Evolutionary conservation across 2,797 vertebrate genomes (phyloP), one percentile per base, ranked within the genome.

Genomic region (Coregonus suidteri): DNA sequence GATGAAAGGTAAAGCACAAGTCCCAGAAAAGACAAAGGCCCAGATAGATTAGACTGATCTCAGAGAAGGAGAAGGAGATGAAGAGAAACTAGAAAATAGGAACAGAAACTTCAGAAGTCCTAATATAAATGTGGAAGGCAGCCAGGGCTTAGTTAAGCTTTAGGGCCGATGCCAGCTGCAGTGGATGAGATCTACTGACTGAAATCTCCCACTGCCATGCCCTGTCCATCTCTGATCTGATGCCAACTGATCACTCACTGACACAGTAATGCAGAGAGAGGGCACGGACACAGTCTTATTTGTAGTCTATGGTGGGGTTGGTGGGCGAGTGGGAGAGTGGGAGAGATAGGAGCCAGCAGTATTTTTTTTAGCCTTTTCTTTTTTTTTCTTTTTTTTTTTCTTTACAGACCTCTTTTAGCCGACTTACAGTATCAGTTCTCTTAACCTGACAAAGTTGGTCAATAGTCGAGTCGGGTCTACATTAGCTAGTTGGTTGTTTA

Each of bases 221-320:
- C 68, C 68, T 47, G 37, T 16, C 5, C 13, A 16, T 54, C 30
- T 64, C 35, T 75, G 62, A 75, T 16, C 35, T 30, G 5, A 75
- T 14, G 82, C 82, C 88, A 90, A 84, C 41, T 47, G 41, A 2
- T 47, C 41, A 13, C 83, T 87, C 84, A 80, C 76, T 80, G 75
- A 75, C 77, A 3, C 75, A 54, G 72, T 62, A 80, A 53, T 73
- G 35, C 16, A 75, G 71, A 70, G 80, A 51, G 16, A 47, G 11
- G 37, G 69, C n/a, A 41, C 11, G 4, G 18, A 51, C 59, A 62
- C 41, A 47, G 59, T 62, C n/a, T n/a, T 59, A 6, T 18, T 47
- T 18, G 54, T 59, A n/a, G 54, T 18, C 54, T 25, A 62, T 9
- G 41, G 41, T 16, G 20, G 41, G 41, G 1, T 47, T 47, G 41